Conservation (phyloP, 2,797 vertebrate genomes). For the Sebastes minor region DNA sequence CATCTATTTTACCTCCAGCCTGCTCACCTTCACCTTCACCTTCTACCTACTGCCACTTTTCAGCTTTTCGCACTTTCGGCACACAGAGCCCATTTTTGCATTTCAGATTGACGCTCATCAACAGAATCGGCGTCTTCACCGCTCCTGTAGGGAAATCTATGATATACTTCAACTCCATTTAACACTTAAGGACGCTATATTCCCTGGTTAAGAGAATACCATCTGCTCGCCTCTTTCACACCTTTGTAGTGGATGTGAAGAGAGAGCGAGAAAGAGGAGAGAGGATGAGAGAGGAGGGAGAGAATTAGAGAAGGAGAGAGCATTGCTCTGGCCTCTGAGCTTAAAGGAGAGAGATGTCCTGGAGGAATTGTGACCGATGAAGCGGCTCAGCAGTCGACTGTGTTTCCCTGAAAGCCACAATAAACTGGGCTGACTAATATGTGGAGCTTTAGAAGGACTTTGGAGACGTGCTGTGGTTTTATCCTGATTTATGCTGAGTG, state of each 20-base stretch:
- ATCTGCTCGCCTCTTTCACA: conserved; percentile 21
- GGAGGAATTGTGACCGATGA: conserved; percentile 53
- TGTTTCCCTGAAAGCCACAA: conserved; percentile 40
- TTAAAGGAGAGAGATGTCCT: conserved; percentile 43
- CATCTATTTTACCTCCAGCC: not conserved
- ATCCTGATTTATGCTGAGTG: conserved; percentile 55
- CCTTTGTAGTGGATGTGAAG: conserved; percentile 6
- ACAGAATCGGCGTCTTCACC: not conserved
- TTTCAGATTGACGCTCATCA: not conserved
- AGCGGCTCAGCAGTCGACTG: conserved; percentile 39
- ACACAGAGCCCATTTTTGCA: not conserved
- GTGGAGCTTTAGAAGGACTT: conserved; percentile 40
- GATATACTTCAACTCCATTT: not conserved
- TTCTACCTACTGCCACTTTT: not conserved
- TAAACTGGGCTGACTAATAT: conserved; percentile 59
- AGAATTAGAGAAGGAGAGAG: conserved; percentile 9
- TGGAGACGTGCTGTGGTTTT: conserved; percentile 47
- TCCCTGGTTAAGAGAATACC: conserved; percentile 6
- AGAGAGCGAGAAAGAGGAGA: conserved; percentile 3
- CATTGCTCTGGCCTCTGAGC: conserved; percentile 29
- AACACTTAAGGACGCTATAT: not conserved
- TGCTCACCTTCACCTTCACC: not conserved
- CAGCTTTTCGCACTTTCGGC: not conserved
- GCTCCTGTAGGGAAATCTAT: not conserved
- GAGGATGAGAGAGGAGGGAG: not conserved